Evolutionary conservation across 64 coral and sea anemone genomes (phyloP).

Genomic region (Hydrozoanthus tunicans): DNA sequence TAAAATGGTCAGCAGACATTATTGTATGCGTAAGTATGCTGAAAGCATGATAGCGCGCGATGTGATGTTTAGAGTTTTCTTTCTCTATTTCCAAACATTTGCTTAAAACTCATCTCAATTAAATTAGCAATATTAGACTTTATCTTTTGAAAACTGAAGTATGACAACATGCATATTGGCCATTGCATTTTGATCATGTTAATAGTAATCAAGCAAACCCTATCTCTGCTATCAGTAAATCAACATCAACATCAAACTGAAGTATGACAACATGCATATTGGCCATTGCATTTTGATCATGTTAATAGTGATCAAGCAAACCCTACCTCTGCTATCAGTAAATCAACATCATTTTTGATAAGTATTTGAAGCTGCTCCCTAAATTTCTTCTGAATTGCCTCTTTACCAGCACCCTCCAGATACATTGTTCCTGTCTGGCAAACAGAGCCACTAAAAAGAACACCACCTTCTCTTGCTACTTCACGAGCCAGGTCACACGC

Average conservation of each 20-base stretch:
- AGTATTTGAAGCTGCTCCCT: conserved; percentile 61
- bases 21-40: too few species aligned
- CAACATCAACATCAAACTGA: conserved; percentile 3
- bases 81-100: too few species aligned
- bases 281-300: not conserved
- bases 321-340: conserved; percentile 73
- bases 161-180: not conserved
- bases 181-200: not conserved
- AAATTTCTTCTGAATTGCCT: conserved; percentile 45
- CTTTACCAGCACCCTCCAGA: conserved; percentile 37
- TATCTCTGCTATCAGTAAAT: conserved; percentile 78
- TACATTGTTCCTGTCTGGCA: not conserved
- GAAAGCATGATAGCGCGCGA: too few species aligned
- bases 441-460: conserved; percentile 19
- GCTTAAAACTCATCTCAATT: too few species aligned
- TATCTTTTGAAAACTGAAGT: not conserved
- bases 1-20: too few species aligned
- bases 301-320: not conserved
- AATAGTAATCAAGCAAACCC: not conserved
- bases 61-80: too few species aligned
- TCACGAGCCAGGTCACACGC: conserved; percentile 60
- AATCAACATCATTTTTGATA: conserved; percentile 64
- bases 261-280: not conserved
- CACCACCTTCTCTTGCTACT: conserved; percentile 62
- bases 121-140: too few species aligned